These are phyloP conservation scores for Thelaira solivaga DNA, from an alignment of 2,888 invertebrate species.

Conservation along the genomic window DNA sequence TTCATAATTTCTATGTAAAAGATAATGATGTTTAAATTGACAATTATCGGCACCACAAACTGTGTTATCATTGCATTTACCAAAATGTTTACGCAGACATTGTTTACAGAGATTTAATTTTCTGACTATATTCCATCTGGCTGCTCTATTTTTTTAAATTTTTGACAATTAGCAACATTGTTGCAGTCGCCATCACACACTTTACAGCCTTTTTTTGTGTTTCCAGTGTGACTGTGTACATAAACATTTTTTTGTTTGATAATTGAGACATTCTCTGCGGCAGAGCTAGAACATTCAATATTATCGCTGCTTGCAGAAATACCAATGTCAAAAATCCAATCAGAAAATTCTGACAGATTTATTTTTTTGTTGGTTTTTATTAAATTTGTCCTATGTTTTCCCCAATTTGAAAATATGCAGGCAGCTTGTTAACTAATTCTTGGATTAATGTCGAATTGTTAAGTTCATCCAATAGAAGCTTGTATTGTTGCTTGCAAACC, in stretches of 20 bases:
- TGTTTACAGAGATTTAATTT: slow-evolving; percentile 12
- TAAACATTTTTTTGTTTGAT: neutral
- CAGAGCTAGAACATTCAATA: neutral
- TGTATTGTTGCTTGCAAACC: neutral
- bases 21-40: neutral
- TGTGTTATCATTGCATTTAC: neutral
- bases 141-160: neutral
- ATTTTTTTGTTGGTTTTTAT: neutral
- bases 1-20: neutral
- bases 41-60: neutral
- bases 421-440: neutral
- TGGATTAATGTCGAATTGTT: neutral
- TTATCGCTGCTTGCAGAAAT: slow-evolving; percentile 14
- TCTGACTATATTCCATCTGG: slow-evolving; percentile 8
- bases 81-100: slow-evolving; percentile 14
- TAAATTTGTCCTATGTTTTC: neutral
- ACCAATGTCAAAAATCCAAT: slow-evolving; percentile 32
- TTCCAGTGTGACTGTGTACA: neutral
- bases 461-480: neutral
- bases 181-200: neutral
- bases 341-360: neutral
- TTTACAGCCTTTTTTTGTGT: neutral
- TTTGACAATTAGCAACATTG: neutral
- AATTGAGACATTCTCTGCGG: neutral
- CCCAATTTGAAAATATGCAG: neutral